Evolutionary conservation across 2,797 vertebrate species (phyloP).

Genomic region (Streptopelia turtur): DNA sequence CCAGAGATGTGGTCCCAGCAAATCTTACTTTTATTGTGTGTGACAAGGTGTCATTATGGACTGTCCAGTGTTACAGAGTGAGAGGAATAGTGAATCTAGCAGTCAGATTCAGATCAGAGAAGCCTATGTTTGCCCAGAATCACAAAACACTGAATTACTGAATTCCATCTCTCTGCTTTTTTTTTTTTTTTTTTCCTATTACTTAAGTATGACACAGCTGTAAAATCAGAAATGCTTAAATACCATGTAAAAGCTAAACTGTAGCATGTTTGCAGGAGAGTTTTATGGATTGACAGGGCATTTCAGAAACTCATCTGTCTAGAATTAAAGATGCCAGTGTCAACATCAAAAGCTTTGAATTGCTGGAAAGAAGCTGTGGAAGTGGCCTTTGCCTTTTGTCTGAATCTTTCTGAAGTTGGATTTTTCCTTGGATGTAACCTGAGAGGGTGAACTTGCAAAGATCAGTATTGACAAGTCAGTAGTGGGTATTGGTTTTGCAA

Average conservation of each 20-base stretch:
- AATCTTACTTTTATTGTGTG: fast-evolving
- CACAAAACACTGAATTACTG: not conserved
- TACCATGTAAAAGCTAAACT: not conserved
- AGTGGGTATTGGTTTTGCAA: not conserved
- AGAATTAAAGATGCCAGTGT: not conserved
- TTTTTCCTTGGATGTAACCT: not conserved
- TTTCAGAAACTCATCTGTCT: not conserved
- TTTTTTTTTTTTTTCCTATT: not conserved
- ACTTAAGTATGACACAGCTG: not conserved
- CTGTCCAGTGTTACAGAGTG: not conserved
- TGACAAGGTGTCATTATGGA: not conserved
- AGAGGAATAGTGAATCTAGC: not conserved
- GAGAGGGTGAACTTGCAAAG: not conserved
- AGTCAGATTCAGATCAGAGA: not conserved
- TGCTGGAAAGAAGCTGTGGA: constrained; percentile 14
- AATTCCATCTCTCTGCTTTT: not conserved
- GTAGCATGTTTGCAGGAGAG: not conserved
- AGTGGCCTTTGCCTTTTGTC: constrained; percentile 39
- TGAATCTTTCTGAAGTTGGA: not conserved
- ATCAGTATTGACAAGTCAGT: not conserved
- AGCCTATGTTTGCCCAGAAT: not conserved
- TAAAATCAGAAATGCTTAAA: constrained; percentile 1
- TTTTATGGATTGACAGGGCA: not conserved
- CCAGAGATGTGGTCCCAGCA: not conserved
- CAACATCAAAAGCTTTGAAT: constrained; percentile 48